Evolutionary conservation across 1,140 invertebrate genomes (phyloP).

Genomic region (Zophobas atratus): DNA sequence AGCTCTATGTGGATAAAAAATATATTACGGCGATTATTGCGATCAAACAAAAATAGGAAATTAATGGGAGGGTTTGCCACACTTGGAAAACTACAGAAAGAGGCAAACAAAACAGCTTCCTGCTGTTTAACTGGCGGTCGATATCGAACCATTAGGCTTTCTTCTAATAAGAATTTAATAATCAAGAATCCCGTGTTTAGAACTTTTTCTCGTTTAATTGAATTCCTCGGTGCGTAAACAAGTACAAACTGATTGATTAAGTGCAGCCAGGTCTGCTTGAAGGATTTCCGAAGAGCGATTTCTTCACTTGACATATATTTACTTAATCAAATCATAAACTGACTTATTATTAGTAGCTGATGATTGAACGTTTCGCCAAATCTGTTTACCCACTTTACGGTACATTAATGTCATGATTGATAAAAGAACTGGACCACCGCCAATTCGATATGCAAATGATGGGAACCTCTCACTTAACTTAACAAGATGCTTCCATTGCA

Average conservation of each 20-base stretch:
- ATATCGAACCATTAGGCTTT: conserved; percentile 27
- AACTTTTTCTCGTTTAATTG: background rate
- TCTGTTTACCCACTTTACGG: conserved; percentile 3
- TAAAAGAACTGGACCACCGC: conserved; percentile 10
- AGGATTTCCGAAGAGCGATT: background rate
- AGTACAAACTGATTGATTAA: conserved; percentile 1
- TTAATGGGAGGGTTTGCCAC: background rate
- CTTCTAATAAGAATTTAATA: conserved; percentile 22
- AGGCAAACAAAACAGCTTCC: conserved; percentile 3
- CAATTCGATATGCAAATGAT: conserved; percentile 3
- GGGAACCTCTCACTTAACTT: background rate
- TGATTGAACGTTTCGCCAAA: conserved; percentile 9
- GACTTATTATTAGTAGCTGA: conserved; percentile 25
- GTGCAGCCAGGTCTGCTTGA: background rate
- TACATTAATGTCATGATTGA: conserved; percentile 19
- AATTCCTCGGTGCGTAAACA: background rate
- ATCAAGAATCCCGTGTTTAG: background rate
- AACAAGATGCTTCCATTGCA: background rate
- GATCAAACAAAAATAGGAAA: conserved; percentile 1
- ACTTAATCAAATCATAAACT: conserved; percentile 12
- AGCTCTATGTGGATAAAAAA: background rate
- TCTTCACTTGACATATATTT: background rate
- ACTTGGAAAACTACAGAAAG: background rate
- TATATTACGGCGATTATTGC: conserved; percentile 6
- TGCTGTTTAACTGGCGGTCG: conserved; percentile 17